phyloP scores from a whole-genome alignment of 2,113 vertebrate species.

The Thalassoma bifasciatum region DNA sequence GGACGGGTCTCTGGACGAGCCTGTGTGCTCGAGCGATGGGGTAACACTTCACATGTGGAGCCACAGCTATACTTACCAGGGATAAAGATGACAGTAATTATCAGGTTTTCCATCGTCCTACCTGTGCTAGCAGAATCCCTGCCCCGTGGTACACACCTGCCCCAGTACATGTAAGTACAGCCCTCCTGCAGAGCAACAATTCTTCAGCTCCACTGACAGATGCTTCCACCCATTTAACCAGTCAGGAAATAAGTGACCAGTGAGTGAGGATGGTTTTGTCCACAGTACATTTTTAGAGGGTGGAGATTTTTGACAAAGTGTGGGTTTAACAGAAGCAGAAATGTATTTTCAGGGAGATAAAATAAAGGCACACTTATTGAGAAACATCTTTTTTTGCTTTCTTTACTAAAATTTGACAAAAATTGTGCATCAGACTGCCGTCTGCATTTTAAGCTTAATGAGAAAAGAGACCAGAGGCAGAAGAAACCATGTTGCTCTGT shows the following conservation, averaged over 20 bases:
- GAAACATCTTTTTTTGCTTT: neutral
- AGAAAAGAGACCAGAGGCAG: too few relatives aligned
- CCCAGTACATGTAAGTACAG: constrained; percentile 71
- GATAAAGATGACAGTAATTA: constrained; percentile 79
- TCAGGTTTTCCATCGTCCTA: constrained; percentile 74
- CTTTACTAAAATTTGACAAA: too few relatives aligned
- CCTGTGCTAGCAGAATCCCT: constrained; percentile 70
- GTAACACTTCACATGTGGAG: constrained; percentile 58
- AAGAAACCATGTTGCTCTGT: too few relatives aligned
- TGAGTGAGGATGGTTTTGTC: neutral
- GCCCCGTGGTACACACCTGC: constrained; percentile 64
- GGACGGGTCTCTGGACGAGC: constrained; percentile 53
- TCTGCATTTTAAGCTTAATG: too few relatives aligned
- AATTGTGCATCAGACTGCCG: too few relatives aligned
- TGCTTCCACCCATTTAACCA: constrained; percentile 28
- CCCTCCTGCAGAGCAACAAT: constrained; percentile 39
- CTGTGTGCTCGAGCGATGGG: constrained; percentile 24
- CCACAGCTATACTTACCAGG: constrained; percentile 78
- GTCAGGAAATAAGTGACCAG: constrained; percentile 38
- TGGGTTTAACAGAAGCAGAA: neutral
- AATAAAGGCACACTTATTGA: neutral
- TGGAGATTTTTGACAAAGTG: constrained; percentile 5
- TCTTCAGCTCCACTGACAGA: constrained; percentile 68
- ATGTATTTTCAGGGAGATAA: neutral
- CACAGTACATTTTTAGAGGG: neutral